Evolutionary conservation across 92 coral and sea anemone genomes (phyloP).

Genomic region (Bergia puertoricense): DNA sequence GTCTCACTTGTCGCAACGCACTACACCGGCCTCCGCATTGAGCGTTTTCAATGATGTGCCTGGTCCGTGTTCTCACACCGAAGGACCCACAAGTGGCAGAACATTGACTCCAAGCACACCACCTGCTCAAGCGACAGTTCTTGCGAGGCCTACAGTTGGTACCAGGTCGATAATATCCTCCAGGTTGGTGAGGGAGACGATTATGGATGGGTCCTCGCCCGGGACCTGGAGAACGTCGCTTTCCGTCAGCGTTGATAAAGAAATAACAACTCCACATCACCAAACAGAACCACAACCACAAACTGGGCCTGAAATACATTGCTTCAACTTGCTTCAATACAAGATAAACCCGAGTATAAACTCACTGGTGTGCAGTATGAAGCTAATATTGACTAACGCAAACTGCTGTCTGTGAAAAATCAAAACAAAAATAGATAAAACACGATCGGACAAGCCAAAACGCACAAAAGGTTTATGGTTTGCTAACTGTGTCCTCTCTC

Average conservation of each 20-base stretch:
- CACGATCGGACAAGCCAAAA: too few species aligned
- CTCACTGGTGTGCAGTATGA: background rate
- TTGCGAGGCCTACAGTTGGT: background rate
- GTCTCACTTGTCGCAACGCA: background rate
- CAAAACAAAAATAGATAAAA: too few species aligned
- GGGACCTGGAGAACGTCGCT: background rate
- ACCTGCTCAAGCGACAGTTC: constrained; percentile 32
- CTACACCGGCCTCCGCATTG: constrained; percentile 31
- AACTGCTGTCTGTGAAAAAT: background rate
- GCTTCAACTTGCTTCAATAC: background rate
- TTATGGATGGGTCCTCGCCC: background rate
- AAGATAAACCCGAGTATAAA: background rate
- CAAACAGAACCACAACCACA: background rate
- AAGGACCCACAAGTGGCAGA: constrained; percentile 23
- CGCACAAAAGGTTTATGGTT: too few species aligned
- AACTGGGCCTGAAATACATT: constrained; percentile 10
- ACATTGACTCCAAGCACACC: constrained; percentile 35
- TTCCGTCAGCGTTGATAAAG: background rate
- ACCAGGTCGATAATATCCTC: constrained; percentile 21
- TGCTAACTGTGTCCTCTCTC: background rate
- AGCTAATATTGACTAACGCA: background rate
- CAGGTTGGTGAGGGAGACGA: background rate
- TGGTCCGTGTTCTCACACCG: constrained; percentile 12
- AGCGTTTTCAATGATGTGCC: constrained; percentile 25
- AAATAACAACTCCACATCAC: background rate